phyloP scores from a whole-genome alignment of 2,888 invertebrate genomes.

The Drosophila mettleri region DNA sequence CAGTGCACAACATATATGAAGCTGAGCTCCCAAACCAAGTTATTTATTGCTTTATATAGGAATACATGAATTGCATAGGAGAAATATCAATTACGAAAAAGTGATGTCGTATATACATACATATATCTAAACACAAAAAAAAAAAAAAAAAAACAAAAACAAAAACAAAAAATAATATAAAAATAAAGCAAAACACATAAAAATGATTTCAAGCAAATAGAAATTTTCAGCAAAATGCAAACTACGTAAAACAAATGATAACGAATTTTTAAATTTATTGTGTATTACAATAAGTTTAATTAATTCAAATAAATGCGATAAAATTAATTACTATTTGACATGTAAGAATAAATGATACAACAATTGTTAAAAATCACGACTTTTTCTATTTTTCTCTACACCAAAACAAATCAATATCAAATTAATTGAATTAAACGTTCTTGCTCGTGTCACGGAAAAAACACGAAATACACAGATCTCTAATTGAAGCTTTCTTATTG shows the following conservation, averaged over 20 bases:
- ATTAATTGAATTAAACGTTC: neutral
- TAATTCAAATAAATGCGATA: constrained; percentile 75
- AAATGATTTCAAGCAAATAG: constrained; percentile 70
- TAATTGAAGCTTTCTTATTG: neutral
- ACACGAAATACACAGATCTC: neutral
- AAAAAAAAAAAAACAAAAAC: constrained; percentile 9
- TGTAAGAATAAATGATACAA: constrained; percentile 79
- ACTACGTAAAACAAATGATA: constrained; percentile 80
- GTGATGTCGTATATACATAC: constrained; percentile 82
- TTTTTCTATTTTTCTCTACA: neutral
- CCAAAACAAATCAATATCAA: neutral
- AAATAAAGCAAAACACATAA: constrained; percentile 18
- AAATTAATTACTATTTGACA: constrained; percentile 82
- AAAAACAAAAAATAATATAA: constrained; percentile 51
- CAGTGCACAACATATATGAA: constrained; percentile 62
- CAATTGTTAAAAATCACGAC: constrained; percentile 61
- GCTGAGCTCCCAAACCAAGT: constrained; percentile 55
- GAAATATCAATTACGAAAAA: constrained; percentile 82
- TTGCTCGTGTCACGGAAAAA: neutral
- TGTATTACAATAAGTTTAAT: constrained; percentile 67
- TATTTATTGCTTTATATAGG: constrained; percentile 83
- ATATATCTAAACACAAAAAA: constrained; percentile 75
- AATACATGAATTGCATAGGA: constrained; percentile 77
- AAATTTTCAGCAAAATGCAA: constrained; percentile 76
- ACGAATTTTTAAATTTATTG: constrained; percentile 69